Base-by-base conservation (phyloP, 2,888 invertebrate species). In the Agonopterix arenella region DNA sequence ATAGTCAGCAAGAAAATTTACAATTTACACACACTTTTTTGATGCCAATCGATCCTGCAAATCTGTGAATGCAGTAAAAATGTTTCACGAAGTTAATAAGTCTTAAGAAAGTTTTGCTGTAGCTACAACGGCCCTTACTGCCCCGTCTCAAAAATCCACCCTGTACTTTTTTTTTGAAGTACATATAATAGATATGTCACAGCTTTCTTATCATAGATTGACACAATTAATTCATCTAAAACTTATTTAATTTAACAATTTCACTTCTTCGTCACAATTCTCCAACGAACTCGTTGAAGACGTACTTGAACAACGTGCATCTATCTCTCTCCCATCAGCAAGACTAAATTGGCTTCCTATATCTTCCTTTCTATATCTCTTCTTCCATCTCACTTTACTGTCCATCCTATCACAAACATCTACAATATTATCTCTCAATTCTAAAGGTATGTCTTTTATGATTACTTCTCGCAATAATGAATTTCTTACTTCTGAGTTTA, bases 391-490 rank as follows among this genome's bases (percentile, higher is more conserved):
- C 2, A 77, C 61, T 46, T 78, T 74, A 44, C 59, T 67, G 1
- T 63, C 65, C 48, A 81, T 71, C 52, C 70, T 73, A 4, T 75
- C 71, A 49, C 81, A 82, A 13, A 82, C 61, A 36, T 77, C 69
- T 2, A 77, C 68, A 1, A 69, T 57, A 53, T 76, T 82, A 2
- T 68, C 66, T 41, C 78, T 68, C 44, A 83, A 49, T 47, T 82
- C 80, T 13, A 83, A 46, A 1, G 85, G 84, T 48, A 84, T 59
- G 48, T 81, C 75, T 44, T 70, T 73, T 0, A 73, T 64, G 18
- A 84, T 72, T 0, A 85, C 77, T 45, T 84, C 79, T 16, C 64
- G 75, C n/a, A 85, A 53, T 42, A 84, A 61, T 10, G 62, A 59
- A 54, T 79, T 71, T 8, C 66, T 72, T 1, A 78, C 58, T 2